phyloP scores from a whole-genome alignment of 2,797 vertebrate species.

The Sebastes iracundus region DNA sequence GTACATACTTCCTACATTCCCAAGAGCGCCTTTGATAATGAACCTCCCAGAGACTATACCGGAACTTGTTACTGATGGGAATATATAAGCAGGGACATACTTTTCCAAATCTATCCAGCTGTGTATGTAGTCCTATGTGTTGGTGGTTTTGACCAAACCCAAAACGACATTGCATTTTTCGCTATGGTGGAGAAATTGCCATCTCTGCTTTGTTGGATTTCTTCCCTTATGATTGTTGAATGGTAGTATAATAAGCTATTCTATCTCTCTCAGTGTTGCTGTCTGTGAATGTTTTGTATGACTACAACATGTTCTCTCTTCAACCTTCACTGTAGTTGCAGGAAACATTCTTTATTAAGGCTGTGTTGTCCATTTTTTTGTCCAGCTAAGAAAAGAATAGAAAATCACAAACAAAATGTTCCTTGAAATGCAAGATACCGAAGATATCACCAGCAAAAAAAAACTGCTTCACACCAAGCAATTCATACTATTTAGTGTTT shows the following conservation, averaged over 20 bases:
- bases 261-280: not conserved
- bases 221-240: not conserved
- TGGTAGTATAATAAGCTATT: not conserved
- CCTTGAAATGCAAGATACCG: not conserved
- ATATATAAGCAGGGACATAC: not conserved
- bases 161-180: not conserved
- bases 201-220: not conserved
- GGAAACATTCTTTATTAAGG: not conserved
- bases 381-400: not conserved
- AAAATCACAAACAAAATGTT: not conserved
- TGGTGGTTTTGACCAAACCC: not conserved
- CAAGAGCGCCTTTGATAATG: not conserved
- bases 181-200: accelerated
- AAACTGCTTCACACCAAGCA: not conserved
- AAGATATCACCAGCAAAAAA: not conserved
- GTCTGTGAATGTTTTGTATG: not conserved
- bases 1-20: not conserved
- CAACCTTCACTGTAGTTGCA: not conserved
- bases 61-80: not conserved
- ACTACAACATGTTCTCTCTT: not conserved
- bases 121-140: not conserved
- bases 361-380: not conserved
- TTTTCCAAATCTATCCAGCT: not conserved
- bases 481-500: not conserved
- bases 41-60: not conserved